A percentile compares a stretch with the other conserved stretches of the same genome.
These are phyloP conservation scores for Macquaria australasica DNA, from an alignment of 2,113 vertebrate species.

Conservation along the genomic window DNA sequence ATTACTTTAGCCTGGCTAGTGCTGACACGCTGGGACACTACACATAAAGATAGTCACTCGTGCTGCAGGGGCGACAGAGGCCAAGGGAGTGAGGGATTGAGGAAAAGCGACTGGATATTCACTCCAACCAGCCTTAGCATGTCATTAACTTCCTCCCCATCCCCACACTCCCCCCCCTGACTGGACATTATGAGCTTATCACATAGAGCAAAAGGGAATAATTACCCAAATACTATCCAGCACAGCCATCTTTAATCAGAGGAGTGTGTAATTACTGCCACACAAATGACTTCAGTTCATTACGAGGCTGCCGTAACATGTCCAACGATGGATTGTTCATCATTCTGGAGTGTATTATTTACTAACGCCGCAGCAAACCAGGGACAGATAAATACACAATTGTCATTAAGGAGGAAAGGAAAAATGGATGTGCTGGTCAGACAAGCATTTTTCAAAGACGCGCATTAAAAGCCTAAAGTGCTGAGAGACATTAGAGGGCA, in stretches of 20 bases:
- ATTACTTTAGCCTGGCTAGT: constrained; percentile 71
- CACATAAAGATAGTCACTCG: constrained; percentile 71
- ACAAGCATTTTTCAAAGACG: constrained; percentile 75
- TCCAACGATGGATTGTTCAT: constrained; percentile 77
- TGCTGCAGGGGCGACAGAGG: constrained; percentile 68
- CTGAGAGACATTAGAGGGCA: constrained; percentile 70
- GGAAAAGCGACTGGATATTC: constrained; percentile 76
- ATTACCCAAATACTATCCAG: constrained; percentile 85
- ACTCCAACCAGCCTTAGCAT: constrained; percentile 74
- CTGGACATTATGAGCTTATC: constrained; percentile 83
- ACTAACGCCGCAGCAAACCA: constrained; percentile 56
- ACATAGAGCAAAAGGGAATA: constrained; percentile 83
- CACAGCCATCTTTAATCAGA: constrained; percentile 84
- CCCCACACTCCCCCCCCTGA: constrained; percentile 46
- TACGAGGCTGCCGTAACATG: constrained; percentile 77
- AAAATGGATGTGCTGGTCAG: constrained; percentile 74
- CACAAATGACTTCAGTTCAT: constrained; percentile 83
- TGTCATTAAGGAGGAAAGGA: constrained; percentile 75
- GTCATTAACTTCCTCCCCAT: constrained; percentile 76
- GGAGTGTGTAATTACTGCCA: constrained; percentile 85
- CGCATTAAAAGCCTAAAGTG: constrained; percentile 71
- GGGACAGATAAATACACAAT: constrained; percentile 76
- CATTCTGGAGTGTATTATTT: constrained; percentile 81
- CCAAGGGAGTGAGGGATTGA: constrained; percentile 77
- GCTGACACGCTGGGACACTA: constrained; percentile 70